Evolutionary conservation across 2,888 invertebrate species (phyloP).

Genomic region (Megamerina dolium): DNA sequence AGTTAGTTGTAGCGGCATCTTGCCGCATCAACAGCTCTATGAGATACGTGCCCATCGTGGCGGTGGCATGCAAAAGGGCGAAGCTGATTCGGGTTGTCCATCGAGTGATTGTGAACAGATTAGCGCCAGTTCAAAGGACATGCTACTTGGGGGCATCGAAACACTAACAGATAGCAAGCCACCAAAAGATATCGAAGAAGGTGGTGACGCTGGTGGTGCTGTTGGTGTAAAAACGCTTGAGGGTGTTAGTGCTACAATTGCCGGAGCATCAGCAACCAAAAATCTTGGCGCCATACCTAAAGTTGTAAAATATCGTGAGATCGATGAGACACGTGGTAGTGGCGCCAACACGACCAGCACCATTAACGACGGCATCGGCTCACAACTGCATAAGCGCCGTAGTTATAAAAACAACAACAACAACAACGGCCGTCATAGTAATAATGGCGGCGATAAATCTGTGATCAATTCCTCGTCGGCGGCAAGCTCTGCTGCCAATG

Average conservation of each 20-base stretch:
- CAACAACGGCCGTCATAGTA: constrained; percentile 42
- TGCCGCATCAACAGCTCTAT: constrained; percentile 13
- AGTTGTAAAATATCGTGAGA: constrained; percentile 43
- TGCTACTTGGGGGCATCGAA: constrained; percentile 52
- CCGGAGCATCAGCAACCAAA: constrained; percentile 21
- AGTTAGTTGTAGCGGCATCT: background rate
- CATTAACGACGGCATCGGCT: constrained; percentile 1
- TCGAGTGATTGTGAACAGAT: constrained; percentile 55
- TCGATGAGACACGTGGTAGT: constrained; percentile 29
- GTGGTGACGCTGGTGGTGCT: constrained; percentile 29
- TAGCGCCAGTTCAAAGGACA: constrained; percentile 67
- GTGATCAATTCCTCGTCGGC: constrained; percentile 38
- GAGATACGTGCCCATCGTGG: constrained; percentile 6
- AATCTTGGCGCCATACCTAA: constrained; percentile 52
- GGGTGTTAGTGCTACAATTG: constrained; percentile 5
- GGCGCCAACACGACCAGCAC: constrained; percentile 1
- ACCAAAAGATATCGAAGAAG: constrained; percentile 38
- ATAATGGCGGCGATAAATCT: constrained; percentile 30
- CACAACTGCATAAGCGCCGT: constrained; percentile 32
- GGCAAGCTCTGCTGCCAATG: constrained; percentile 14
- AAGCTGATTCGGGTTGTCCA: constrained; percentile 51
- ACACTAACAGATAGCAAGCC: constrained; percentile 35
- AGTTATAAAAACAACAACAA: too few species aligned
- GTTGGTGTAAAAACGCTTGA: constrained; percentile 22
- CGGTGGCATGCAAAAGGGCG: constrained; percentile 37